Percentiles rank a stretch among this genome's conserved stretches.
These are phyloP conservation scores for Dermolepida albohirtum DNA, from an alignment of 2,888 invertebrate genomes.

Conservation along the genomic window DNA sequence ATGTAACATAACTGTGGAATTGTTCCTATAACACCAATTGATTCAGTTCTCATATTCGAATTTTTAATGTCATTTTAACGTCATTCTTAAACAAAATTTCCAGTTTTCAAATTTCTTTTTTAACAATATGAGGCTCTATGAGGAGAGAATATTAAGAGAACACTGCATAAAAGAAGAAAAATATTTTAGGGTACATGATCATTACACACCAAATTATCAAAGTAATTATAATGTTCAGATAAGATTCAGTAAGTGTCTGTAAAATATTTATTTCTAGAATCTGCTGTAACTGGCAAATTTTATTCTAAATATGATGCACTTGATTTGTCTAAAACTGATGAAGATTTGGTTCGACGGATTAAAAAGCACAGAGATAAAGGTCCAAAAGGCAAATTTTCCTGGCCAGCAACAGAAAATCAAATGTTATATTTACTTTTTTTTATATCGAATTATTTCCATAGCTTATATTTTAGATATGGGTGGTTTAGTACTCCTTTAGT, in stretches of 20 bases:
- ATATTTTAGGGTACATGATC: conserved; percentile 39
- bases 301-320: conserved; percentile 58
- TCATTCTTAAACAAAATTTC: conserved; percentile 14
- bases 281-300: conserved; percentile 59
- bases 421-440: conserved; percentile 47
- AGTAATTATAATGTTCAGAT: conserved; percentile 18
- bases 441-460: neutral
- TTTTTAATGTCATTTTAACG: conserved; percentile 22
- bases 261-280: conserved; percentile 49
- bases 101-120: neutral
- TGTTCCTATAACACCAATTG: no score
- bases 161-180: conserved; percentile 35
- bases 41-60: no score
- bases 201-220: conserved; percentile 39
- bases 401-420: conserved; percentile 60
- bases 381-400: conserved; percentile 56
- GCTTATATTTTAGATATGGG: conserved; percentile 51
- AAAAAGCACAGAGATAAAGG: conserved; percentile 53
- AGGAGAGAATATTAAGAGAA: conserved; percentile 29
- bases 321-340: conserved; percentile 52
- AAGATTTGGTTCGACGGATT: conserved; percentile 53
- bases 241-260: neutral
- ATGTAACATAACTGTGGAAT: no score
- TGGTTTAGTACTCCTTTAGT: conserved; percentile 55
- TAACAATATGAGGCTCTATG: conserved; percentile 14